Conservation (phyloP, 2,113 vertebrate genomes). For the Tetrax tetrax region DNA sequence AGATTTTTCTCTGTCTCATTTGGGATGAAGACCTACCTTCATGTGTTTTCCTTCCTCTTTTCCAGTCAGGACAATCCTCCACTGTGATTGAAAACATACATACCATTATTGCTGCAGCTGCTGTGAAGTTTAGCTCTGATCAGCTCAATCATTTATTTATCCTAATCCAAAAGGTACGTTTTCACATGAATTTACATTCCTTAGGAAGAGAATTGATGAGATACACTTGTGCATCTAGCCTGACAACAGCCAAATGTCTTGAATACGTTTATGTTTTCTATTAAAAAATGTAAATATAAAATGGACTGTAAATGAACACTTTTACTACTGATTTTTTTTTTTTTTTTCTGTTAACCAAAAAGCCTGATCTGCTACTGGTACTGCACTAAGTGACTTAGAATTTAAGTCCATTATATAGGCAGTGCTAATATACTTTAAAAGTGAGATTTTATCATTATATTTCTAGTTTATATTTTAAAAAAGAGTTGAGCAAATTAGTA, state of each 20-base stretch:
- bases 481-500: background rate
- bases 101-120: slow-evolving; percentile 96
- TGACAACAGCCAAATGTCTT: background rate
- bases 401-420: background rate
- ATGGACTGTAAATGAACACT: background rate
- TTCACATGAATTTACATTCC: background rate
- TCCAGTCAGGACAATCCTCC: slow-evolving; percentile 94
- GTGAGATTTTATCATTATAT: background rate
- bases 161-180: slow-evolving; percentile 93
- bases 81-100: slow-evolving; percentile 99
- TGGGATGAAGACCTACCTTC: background rate
- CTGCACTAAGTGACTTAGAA: background rate
- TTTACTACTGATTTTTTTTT: background rate
- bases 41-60: background rate
- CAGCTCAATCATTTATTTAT: slow-evolving; percentile 97
- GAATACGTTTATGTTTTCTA: background rate
- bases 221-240: background rate
- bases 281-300: background rate
- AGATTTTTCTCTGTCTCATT: background rate
- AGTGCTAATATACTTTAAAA: background rate
- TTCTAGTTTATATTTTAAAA: background rate
- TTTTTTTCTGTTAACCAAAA: background rate
- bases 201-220: background rate
- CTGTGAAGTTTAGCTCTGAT: slow-evolving; percentile 96
- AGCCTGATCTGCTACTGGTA: background rate